These are phyloP conservation scores for Capitulum mitella DNA, from an alignment of 2,888 invertebrate genomes.

Conservation along the genomic window DNA sequence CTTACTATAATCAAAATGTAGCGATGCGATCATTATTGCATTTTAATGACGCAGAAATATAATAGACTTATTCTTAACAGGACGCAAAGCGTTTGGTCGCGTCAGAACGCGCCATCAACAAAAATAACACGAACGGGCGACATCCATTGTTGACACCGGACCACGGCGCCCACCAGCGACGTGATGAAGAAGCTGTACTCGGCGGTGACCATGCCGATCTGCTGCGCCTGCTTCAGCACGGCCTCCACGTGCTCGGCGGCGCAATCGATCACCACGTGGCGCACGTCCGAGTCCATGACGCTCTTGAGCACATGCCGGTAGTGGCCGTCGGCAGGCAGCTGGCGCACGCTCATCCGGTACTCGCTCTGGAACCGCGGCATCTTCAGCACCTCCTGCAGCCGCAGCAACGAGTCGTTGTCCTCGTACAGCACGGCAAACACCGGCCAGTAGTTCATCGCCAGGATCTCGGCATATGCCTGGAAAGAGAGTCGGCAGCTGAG, in stretches of 20 bases:
- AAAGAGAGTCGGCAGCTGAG: neutral
- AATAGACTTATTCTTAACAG: no score
- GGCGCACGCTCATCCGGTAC: neutral
- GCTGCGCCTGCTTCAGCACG: constrained; percentile 82
- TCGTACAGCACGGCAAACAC: constrained; percentile 95
- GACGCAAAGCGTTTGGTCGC: no score
- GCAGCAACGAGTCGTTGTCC: constrained; percentile 82
- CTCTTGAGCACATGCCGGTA: constrained; percentile 31
- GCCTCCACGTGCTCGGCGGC: constrained; percentile 29
- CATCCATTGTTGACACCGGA: no score
- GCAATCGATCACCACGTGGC: constrained; percentile 34
- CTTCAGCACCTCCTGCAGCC: constrained; percentile 50
- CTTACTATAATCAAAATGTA: no score
- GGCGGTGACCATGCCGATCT: constrained; percentile 95
- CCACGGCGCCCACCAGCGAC: constrained; percentile 61
- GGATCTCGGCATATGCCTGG: constrained; percentile 83
- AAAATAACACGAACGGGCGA: no score
- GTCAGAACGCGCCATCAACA: no score
- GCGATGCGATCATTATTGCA: no score
- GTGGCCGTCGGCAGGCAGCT: constrained; percentile 5
- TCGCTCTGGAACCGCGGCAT: neutral
- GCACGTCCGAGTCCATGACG: constrained; percentile 33
- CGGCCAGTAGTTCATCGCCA: constrained; percentile 85
- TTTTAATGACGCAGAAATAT: no score
- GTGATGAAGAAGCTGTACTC: constrained; percentile 91